Evolutionary conservation across 1,140 invertebrate genomes (phyloP), one percentile per base, ranked within the genome.

Genomic region (Asobara japonica): DNA sequence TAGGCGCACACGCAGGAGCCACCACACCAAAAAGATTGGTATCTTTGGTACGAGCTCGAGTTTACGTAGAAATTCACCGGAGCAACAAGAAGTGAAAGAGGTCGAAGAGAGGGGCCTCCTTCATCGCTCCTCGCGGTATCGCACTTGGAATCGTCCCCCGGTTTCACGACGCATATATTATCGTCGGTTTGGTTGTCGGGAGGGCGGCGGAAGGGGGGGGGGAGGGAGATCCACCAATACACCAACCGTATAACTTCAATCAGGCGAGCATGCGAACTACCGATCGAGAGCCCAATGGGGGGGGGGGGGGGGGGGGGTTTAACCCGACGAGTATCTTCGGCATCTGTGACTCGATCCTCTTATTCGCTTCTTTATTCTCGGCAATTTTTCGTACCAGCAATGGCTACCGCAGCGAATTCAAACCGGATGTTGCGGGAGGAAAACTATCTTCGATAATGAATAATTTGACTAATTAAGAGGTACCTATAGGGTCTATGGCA

Each of bases 121-220:
- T 29, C 72, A 25, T 72, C 76, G 76, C 25, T 71, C 73, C 78
- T 79, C 77, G 82, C 81, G 83, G 84, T 86, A 86, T 86, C 84
- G 84, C 84, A 83, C 84, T 81, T 77, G 80, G 82, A 85, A 85
- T 85, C 84, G 83, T 83, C 82, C 78, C 76, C 80, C 80, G 83
- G 77, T 84, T 83, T 80, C 81, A 81, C 73, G 77, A 77, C 78
- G 84, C 84, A 84, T 85, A 85, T 80, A 85, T 84, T 84, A 84
- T 82, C 48, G 71, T 72, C 41, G 38, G 29, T 64, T 48, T 64
- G 41, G 38, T 65, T 38, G 41, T 11, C 16, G 29, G 36, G 20
- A 29, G 30, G 16, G 48, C n/a, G n/a, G n/a, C n/a, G n/a, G n/a
- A n/a, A n/a, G n/a, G n/a, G n/a, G n/a, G n/a, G n/a, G n/a, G n/a